Percentiles rank a stretch among this genome's conserved stretches.
Evolutionary conservation across 2,113 vertebrate species (phyloP).

Genomic region (Dicaeum eximium): DNA sequence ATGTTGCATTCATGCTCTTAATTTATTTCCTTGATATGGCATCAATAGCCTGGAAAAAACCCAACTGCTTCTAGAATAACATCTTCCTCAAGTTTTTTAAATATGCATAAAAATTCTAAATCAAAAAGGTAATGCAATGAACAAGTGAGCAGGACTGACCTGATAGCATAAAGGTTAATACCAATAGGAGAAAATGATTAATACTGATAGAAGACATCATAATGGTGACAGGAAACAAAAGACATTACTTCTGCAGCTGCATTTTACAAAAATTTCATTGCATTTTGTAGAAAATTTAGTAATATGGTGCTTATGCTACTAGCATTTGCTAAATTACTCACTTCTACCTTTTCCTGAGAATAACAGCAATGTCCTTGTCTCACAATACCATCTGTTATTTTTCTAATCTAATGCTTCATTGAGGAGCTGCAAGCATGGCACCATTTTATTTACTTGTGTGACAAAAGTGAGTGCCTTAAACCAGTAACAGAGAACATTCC

Average conservation of each 20-base stretch:
- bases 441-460: neutral
- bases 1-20: neutral
- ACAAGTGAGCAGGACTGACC: constrained; percentile 28
- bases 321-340: constrained; percentile 72
- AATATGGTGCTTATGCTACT: constrained; percentile 49
- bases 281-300: constrained; percentile 22
- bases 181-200: neutral
- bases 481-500: neutral
- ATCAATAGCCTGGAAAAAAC: neutral
- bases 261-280: constrained; percentile 66
- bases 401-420: constrained; percentile 65
- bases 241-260: constrained; percentile 27
- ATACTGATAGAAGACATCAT: neutral
- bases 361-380: constrained; percentile 46
- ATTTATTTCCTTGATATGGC: neutral
- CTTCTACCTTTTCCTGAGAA: constrained; percentile 67
- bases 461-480: constrained; percentile 9
- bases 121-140: constrained; percentile 32
- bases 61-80: neutral
- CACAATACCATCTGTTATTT: constrained; percentile 67
- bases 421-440: constrained; percentile 13
- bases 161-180: constrained; percentile 18
- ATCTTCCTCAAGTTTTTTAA: neutral
- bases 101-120: neutral
- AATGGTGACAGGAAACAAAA: constrained; percentile 23